These are phyloP conservation scores for Bellardia bayeri DNA, from an alignment of 2,888 invertebrate species.

Conservation along the genomic window DNA sequence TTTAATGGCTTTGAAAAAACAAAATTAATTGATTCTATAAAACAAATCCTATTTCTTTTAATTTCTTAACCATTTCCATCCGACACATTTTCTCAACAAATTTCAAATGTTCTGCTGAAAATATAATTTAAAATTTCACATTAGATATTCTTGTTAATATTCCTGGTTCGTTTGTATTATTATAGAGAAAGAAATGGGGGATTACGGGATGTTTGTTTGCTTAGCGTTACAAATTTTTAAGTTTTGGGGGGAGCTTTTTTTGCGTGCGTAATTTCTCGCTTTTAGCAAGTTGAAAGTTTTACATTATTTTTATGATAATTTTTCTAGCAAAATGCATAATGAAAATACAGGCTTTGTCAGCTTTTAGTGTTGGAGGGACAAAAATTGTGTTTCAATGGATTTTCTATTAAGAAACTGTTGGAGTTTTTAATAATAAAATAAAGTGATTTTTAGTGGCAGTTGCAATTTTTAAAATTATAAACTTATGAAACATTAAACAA, in stretches of 20 bases:
- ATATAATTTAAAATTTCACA: not conserved
- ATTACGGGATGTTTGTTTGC: not conserved
- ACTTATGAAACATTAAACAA: too few relatives aligned
- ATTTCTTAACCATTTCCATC: not conserved
- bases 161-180: not conserved
- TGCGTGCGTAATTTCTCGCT: constrained; percentile 8
- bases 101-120: not conserved
- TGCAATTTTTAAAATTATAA: too few relatives aligned
- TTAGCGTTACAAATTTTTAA: not conserved
- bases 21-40: not conserved
- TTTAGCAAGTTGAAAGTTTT: constrained; percentile 7
- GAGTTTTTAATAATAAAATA: not conserved
- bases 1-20: not conserved
- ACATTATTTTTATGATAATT: constrained; percentile 11
- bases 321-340: not conserved
- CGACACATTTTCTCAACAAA: not conserved
- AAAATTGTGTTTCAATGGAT: not conserved
- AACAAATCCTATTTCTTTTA: not conserved
- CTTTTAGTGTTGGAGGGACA: not conserved
- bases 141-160: not conserved
- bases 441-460: too few relatives aligned
- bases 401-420: not conserved
- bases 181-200: not conserved
- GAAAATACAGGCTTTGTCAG: not conserved
- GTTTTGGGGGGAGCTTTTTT: not conserved